phyloP scores from a whole-genome alignment of 2,113 vertebrate species.

The Prietella phreatophila region DNA sequence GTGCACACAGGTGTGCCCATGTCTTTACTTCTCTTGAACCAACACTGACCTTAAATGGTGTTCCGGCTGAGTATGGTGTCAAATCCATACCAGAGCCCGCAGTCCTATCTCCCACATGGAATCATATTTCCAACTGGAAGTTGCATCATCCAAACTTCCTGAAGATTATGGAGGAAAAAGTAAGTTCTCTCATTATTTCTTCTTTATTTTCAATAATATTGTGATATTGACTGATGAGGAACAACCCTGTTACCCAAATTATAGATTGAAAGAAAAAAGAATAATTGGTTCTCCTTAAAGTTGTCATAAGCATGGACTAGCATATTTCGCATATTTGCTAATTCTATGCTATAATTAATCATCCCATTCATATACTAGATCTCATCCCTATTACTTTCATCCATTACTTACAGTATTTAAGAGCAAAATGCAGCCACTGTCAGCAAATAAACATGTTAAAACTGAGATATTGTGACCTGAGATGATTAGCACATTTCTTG shows the following conservation, averaged over 20 bases:
- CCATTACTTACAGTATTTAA: neutral
- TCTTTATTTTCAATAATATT: neutral
- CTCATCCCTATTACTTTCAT: neutral
- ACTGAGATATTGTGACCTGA: neutral
- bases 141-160: neutral
- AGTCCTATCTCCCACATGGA: neutral
- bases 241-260: neutral
- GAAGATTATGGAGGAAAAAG: neutral
- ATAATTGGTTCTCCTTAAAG: neutral
- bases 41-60: neutral
- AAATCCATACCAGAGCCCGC: neutral
- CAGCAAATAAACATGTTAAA: neutral
- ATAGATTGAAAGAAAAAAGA: neutral
- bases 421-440: neutral
- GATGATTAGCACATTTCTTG: neutral
- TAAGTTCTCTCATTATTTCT: neutral
- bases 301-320: neutral
- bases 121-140: neutral
- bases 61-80: neutral
- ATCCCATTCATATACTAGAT: neutral
- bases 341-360: neutral
- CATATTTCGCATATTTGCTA: neutral
- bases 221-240: neutral
- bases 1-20: neutral
- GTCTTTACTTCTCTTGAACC: neutral